A percentile compares a stretch with the other conserved stretches of the same genome.
These are phyloP conservation scores for Clavelina lepadiformis DNA, from an alignment of 23 tunicate species.

Conservation along the genomic window DNA sequence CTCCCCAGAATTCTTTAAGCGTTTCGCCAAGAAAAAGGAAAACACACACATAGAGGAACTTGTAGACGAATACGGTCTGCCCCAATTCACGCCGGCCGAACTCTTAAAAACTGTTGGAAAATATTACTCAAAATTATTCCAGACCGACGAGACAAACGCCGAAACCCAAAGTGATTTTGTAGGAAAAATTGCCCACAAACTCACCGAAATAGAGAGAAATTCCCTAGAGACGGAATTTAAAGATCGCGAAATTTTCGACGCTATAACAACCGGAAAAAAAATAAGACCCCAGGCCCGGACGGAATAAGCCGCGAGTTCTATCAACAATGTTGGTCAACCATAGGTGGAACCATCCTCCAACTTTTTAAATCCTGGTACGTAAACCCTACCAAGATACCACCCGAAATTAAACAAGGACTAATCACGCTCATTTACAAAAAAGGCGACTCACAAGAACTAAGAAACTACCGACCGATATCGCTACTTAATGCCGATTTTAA, in stretches of 20 bases:
- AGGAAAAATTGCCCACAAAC: not conserved
- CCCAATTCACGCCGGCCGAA: not conserved
- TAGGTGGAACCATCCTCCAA: not conserved
- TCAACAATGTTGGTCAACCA: not conserved
- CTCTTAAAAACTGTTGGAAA: not conserved
- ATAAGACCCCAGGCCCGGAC: not conserved
- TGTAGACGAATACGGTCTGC: not conserved
- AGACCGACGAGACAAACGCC: not conserved
- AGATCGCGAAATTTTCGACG: too few relatives aligned
- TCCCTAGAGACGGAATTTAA: too few relatives aligned
- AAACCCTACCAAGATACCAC: not conserved
- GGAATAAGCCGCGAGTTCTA: too few relatives aligned
- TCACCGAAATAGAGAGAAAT: too few relatives aligned
- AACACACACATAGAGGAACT: not conserved
- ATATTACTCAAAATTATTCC: not conserved
- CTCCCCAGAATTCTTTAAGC: not conserved
- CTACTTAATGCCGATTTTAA: constrained; percentile 13
- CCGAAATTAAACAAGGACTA: not conserved
- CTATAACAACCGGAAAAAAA: too few relatives aligned
- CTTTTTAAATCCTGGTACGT: not conserved
- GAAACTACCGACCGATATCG: constrained; percentile 23
- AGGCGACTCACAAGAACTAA: not conserved
- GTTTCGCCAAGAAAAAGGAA: not conserved
- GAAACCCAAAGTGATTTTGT: not conserved
- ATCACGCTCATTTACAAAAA: not conserved